A percentile compares a stretch with the other conserved stretches of the same genome.
Evolutionary conservation across 2,113 vertebrate genomes (phyloP).

Genomic region (Muntiacus reevesi): DNA sequence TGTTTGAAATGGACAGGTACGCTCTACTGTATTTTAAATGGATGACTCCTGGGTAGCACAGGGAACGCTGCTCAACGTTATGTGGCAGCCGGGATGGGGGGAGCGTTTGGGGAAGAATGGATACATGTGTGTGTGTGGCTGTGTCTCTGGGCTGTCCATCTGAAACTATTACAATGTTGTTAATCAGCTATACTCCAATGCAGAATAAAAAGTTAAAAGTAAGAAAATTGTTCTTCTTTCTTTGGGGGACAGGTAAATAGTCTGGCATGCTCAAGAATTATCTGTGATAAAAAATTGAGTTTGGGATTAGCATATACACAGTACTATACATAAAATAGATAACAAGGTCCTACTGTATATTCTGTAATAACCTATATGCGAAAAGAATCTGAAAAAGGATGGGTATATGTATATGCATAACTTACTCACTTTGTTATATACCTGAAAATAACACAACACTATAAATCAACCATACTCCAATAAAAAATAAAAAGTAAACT

Average conservation of each 20-base stretch:
- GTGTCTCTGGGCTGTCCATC: background rate
- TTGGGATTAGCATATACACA: background rate
- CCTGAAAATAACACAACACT: background rate
- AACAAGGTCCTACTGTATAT: background rate
- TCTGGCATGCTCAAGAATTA: background rate
- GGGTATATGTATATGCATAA: background rate
- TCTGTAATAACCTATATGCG: background rate
- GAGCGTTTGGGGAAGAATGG: background rate
- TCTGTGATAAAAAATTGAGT: background rate
- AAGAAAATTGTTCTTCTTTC: background rate
- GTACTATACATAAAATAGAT: background rate
- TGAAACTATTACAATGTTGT: background rate
- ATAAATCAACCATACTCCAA: background rate
- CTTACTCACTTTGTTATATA: background rate
- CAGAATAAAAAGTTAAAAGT: background rate
- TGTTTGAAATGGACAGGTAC: background rate
- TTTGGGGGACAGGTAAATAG: background rate
- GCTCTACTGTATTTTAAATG: background rate
- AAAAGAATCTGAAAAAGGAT: background rate
- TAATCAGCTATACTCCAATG: background rate
- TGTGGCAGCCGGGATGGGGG: fast-evolving
- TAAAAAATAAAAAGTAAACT: background rate
- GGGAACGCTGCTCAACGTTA: background rate
- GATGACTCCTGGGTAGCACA: background rate
- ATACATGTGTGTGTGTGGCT: background rate